phyloP scores from a whole-genome alignment of 2,113 vertebrate species.

The Notiomystis cincta region DNA sequence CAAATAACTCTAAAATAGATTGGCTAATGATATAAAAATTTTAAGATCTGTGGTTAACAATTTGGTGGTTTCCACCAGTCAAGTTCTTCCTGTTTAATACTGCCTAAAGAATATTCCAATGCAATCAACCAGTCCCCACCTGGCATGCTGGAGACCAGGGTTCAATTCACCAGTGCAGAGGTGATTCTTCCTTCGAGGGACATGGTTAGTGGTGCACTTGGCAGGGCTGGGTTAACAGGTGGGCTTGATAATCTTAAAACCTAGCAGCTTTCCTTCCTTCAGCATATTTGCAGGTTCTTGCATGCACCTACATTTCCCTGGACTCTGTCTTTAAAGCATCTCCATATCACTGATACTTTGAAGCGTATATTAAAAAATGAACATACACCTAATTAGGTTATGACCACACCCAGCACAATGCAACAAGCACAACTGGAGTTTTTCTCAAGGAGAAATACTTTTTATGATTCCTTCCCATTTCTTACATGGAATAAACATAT shows the following conservation, averaged over 20 bases:
- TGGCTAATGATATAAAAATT: background rate
- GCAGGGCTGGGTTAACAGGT: background rate
- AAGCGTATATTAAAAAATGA: background rate
- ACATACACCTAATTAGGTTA: background rate
- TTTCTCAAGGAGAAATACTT: background rate
- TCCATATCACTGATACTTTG: background rate
- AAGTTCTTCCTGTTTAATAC: background rate
- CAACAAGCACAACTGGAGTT: background rate
- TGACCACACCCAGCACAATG: background rate
- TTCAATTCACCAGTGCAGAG: background rate
- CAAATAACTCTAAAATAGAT: background rate
- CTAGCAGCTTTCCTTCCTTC: background rate
- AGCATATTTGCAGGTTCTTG: background rate
- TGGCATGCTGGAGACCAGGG: background rate
- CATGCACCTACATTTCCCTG: background rate
- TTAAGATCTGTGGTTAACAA: rapidly evolving
- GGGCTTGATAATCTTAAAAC: background rate
- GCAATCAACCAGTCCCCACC: rapidly evolving
- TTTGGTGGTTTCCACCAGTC: background rate
- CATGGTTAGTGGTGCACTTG: background rate
- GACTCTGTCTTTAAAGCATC: background rate
- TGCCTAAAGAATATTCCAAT: background rate
- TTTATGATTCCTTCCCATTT: background rate
- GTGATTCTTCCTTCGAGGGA: background rate
- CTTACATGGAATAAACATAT: background rate